phyloP scores from a whole-genome alignment of 2,113 vertebrate genomes.

The Scalopus aquaticus region DNA sequence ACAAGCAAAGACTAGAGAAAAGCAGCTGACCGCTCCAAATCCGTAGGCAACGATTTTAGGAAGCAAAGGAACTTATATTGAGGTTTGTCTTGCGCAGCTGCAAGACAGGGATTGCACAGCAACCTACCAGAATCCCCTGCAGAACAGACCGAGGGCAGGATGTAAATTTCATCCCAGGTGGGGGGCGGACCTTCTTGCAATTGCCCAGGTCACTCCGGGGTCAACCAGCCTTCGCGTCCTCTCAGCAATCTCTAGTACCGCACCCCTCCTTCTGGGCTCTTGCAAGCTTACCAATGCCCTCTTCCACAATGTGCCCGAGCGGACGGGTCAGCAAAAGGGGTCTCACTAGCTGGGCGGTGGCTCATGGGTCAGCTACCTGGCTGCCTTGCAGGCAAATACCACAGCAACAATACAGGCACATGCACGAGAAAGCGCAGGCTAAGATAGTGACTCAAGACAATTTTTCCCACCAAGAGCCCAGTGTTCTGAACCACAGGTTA shows the following conservation, averaged over 20 bases:
- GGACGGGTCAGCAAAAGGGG: neutral
- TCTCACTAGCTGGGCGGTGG: neutral
- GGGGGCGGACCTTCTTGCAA: neutral
- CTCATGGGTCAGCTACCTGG: neutral
- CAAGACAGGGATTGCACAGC: too few species aligned
- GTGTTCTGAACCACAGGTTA: too few species aligned
- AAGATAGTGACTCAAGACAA: too few species aligned
- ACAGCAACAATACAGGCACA: neutral
- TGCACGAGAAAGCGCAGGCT: neutral
- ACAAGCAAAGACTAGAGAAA: neutral
- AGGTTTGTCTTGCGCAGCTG: neutral
- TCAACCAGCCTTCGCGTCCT: neutral
- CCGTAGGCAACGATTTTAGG: too few species aligned
- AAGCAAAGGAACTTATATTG: neutral
- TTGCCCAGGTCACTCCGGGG: neutral
- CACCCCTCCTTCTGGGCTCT: neutral
- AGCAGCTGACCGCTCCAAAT: neutral
- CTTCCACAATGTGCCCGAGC: neutral
- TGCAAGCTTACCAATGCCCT: neutral
- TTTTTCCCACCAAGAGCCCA: too few species aligned
- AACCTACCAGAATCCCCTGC: neutral
- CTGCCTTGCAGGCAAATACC: neutral
- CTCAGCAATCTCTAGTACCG: neutral
- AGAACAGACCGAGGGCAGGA: neutral
- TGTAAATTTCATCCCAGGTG: neutral